Evolutionary conservation across 2,888 invertebrate genomes (phyloP).

Genomic region (Spilosoma lubricipeda): DNA sequence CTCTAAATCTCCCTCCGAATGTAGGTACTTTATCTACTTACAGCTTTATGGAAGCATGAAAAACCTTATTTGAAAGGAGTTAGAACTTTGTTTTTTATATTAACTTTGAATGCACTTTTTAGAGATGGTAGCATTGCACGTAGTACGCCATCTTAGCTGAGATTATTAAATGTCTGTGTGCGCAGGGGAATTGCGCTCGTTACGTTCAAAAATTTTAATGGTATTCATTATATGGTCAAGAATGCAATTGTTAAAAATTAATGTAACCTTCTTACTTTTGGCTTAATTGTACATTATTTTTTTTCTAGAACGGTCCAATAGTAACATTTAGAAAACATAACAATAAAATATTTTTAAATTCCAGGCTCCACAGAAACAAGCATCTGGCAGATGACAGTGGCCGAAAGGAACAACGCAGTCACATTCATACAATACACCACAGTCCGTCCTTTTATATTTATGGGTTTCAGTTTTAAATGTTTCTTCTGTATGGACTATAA

Average conservation of each 20-base stretch:
- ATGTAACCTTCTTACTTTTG: no score
- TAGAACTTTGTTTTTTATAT: no score
- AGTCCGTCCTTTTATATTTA: slow-evolving; percentile 68
- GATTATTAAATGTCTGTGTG: no score
- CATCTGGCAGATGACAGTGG: slow-evolving; percentile 69
- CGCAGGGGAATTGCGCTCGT: no score
- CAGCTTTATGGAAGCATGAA: neutral
- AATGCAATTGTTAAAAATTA: no score
- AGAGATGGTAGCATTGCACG: no score
- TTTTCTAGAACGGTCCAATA: no score
- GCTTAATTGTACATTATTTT: no score
- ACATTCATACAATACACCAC: slow-evolving; percentile 65
- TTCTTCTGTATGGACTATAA: slow-evolving; percentile 67
- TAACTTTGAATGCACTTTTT: no score
- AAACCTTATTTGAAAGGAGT: neutral
- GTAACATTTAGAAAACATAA: neutral
- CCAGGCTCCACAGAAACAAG: slow-evolving; percentile 56
- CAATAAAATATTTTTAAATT: slow-evolving; percentile 3
- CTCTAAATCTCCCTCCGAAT: neutral
- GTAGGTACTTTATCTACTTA: neutral
- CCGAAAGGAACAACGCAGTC: slow-evolving; percentile 67
- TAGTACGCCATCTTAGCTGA: no score
- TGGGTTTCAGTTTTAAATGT: slow-evolving; percentile 69
- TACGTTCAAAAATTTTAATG: no score
- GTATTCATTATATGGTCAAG: no score